Base-by-base conservation (phyloP, 37 sponge, comb jelly and placozoan genomes). In the Agelas oroides region DNA sequence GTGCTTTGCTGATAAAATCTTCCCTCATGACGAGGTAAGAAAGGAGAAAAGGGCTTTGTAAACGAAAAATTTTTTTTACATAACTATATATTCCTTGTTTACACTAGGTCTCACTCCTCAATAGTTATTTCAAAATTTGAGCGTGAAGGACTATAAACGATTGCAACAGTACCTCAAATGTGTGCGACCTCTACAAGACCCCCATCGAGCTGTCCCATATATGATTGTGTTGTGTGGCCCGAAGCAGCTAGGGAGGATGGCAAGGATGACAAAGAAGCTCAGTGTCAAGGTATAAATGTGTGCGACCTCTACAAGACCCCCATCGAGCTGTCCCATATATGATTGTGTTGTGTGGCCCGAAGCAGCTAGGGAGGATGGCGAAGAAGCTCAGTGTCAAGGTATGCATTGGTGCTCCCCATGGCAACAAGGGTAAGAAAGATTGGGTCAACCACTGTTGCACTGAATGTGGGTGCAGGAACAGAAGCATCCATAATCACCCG, bases 391-490 rank as follows among this genome's bases (percentile, higher is more conserved):
- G 40, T 16, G 41, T 21, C 37, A 20, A 54, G 28, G 13, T 73
- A 73, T 36, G 15, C 5, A 28, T 5, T 73, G 54, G 5, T 1
- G 2, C 35, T 73, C n/a, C 74, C 74, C 20, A 53, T 5, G 1
- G 52, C 74, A 21, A 73, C 53, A 18, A 6, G n/a, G 74, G 74
- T 46, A 54, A 30, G 74, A 38, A 73, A 73, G 55, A 36, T 34
- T 6, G 74, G 74, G 6, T 52, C 74, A 19, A 73, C 53, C 24
- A 21, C 54, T 16, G 18, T 36, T n/a, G 74, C 74, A n/a, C n/a
- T 27, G 28, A n/a, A n/a, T n/a, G n/a, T n/a, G n/a, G n/a, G n/a
- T n/a, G n/a, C n/a, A n/a, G n/a, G n/a, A n/a, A n/a, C n/a, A n/a
- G n/a, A 52, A 38, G 74, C 41, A 21, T 17, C 20, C 53, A 24